Percentiles rank a stretch among this genome's conserved stretches.
Evolutionary conservation across 2,113 vertebrate genomes (phyloP).

Genomic region (Nannobrachium achirus): DNA sequence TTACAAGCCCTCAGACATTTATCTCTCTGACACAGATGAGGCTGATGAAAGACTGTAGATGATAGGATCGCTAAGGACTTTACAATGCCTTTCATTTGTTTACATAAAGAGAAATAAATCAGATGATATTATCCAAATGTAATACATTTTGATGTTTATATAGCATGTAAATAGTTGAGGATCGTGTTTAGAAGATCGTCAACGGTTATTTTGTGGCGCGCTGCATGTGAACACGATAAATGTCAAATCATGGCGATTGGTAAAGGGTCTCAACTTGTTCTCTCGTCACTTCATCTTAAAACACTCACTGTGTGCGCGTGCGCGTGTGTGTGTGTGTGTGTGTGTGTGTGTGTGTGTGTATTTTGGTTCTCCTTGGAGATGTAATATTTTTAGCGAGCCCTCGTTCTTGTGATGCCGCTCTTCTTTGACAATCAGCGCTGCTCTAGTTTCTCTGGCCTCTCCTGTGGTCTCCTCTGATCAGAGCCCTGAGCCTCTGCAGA

Average conservation of each 20-base stretch:
- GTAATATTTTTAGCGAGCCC: constrained; percentile 81
- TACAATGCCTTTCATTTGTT: constrained; percentile 1
- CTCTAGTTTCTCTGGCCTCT: constrained; percentile 80
- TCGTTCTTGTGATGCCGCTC: constrained; percentile 65
- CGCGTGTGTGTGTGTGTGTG: constrained; percentile 25
- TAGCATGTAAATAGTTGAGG: constrained; percentile 4
- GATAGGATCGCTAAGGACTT: constrained; percentile 25
- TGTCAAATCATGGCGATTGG: neutral
- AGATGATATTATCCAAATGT: neutral
- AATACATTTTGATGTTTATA: neutral
- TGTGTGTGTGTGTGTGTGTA: constrained; percentile 65
- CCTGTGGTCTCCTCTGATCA: constrained; percentile 70
- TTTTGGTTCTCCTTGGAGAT: constrained; percentile 82
- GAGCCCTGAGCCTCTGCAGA: constrained; percentile 55
- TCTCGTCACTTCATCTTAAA: neutral
- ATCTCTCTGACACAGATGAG: constrained; percentile 51
- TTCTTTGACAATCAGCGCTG: constrained; percentile 74
- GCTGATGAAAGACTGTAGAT: constrained; percentile 31
- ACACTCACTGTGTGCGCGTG: neutral
- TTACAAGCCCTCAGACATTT: constrained; percentile 37
- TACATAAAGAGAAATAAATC: neutral
- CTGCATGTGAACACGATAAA: too few species aligned
- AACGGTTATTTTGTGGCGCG: too few species aligned
- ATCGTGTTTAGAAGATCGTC: neutral
- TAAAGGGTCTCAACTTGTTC: constrained; percentile 3